Evolutionary conservation across 1,140 invertebrate species (phyloP).

Genomic region (Brachionus plicatilis): DNA sequence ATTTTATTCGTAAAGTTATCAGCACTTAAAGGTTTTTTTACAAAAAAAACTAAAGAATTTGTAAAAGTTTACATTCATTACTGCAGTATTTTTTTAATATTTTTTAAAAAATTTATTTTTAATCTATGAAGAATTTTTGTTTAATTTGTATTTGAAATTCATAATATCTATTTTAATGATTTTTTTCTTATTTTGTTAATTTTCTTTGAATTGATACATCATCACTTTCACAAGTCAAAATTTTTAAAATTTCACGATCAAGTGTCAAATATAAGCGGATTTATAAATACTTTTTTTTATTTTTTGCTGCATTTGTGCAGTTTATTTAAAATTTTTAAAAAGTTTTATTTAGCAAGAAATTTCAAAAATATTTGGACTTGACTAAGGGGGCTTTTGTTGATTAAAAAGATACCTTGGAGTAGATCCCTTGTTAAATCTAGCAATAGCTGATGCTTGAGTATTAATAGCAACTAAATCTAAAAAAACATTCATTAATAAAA

Average conservation of each 20-base stretch:
- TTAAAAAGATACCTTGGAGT: slow-evolving; percentile 23
- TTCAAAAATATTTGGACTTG: neutral
- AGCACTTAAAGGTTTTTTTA: too few species aligned
- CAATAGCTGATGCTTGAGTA: slow-evolving; percentile 3
- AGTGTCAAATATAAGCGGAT: neutral
- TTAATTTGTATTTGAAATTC: too few species aligned
- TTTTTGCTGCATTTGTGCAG: neutral
- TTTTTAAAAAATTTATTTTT: too few species aligned
- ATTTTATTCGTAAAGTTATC: too few species aligned
- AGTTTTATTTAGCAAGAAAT: neutral
- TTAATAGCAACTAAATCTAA: slow-evolving; percentile 30
- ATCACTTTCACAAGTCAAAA: neutral
- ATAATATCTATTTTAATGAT: too few species aligned
- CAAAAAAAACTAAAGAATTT: too few species aligned
- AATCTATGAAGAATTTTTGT: too few species aligned
- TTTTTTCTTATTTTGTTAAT: too few species aligned
- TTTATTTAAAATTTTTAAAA: neutral
- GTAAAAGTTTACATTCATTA: too few species aligned
- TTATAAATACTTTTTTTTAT: too few species aligned
- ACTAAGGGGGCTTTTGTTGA: neutral
- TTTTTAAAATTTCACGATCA: neutral
- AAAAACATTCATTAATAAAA: slow-evolving; percentile 20
- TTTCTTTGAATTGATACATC: neutral
- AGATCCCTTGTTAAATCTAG: slow-evolving; percentile 38
- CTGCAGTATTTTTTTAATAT: too few species aligned